Conservation (phyloP, 2,888 invertebrate genomes). For the Eristalis pertinax region DNA sequence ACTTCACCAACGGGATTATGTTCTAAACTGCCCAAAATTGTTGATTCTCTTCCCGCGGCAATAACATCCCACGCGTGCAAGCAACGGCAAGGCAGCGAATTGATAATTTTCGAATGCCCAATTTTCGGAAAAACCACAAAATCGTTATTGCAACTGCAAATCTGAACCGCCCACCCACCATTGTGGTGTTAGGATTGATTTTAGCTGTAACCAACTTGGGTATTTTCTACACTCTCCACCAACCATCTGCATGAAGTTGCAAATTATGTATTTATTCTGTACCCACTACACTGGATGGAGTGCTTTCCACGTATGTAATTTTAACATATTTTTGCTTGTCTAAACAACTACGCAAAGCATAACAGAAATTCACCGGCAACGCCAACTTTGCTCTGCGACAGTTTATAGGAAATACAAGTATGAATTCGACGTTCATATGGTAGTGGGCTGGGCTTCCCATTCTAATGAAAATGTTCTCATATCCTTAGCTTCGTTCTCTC, state of each 20-base stretch:
- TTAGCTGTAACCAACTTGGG: slow-evolving; percentile 50
- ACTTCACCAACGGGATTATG: slow-evolving; percentile 47
- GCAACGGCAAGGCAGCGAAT: neutral
- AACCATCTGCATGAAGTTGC: slow-evolving; percentile 3
- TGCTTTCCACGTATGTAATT: slow-evolving; percentile 25
- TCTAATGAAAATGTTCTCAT: slow-evolving; percentile 58
- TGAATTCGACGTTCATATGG: neutral
- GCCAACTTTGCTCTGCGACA: slow-evolving; percentile 34
- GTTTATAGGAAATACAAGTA: neutral
- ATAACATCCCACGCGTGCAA: neutral
- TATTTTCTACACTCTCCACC: neutral
- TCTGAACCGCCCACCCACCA: slow-evolving; percentile 5
- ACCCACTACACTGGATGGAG: neutral
- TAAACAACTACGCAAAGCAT: slow-evolving; percentile 23
- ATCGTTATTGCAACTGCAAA: slow-evolving; percentile 43
- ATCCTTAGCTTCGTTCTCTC: slow-evolving; percentile 3
- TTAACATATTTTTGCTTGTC: slow-evolving; percentile 45
- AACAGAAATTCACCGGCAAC: slow-evolving; percentile 33
- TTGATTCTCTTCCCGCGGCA: neutral
- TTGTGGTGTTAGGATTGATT: slow-evolving; percentile 31
- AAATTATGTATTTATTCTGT: slow-evolving; percentile 54
- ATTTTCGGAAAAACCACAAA: slow-evolving; percentile 55
- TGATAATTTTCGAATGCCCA: slow-evolving; percentile 50
- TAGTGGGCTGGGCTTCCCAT: neutral
- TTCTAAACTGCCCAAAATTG: neutral